phyloP scores from a whole-genome alignment of 2,797 vertebrate genomes.

The Callimico goeldii region DNA sequence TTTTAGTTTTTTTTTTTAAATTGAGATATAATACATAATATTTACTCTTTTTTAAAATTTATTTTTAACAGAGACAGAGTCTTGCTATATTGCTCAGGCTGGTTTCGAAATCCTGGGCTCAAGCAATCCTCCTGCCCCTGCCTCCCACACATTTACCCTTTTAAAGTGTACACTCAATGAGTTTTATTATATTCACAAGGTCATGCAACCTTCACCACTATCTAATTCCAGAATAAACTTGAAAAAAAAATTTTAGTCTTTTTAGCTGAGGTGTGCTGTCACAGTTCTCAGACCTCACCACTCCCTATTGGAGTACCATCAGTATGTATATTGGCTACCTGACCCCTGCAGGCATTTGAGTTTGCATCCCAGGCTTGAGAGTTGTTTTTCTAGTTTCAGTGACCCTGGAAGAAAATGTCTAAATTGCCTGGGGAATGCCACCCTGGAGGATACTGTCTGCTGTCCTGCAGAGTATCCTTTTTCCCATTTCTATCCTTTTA shows the following conservation, averaged over 20 bases:
- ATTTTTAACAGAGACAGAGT: not conserved
- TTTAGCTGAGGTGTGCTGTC: not conserved
- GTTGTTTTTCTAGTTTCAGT: constrained; percentile 6
- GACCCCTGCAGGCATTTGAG: not conserved
- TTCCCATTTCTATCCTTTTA: not conserved
- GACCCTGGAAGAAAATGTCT: not conserved
- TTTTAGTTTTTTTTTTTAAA: constrained; percentile 17
- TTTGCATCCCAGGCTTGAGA: not conserved
- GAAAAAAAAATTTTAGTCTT: not conserved
- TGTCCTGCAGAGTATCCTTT: not conserved
- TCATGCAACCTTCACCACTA: not conserved
- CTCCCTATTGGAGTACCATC: not conserved
- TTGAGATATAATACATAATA: not conserved
- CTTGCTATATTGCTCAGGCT: not conserved
- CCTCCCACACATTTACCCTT: not conserved
- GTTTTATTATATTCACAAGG: constrained; percentile 4
- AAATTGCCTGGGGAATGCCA: not conserved
- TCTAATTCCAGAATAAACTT: constrained; percentile 50
- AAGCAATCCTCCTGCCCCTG: not conserved
- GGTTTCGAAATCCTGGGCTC: not conserved
- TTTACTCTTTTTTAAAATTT: not conserved
- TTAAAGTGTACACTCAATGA: not conserved
- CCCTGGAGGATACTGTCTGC: not conserved
- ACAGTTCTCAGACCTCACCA: not conserved
- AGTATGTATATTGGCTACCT: constrained; percentile 8